phyloP scores from a whole-genome alignment of 2,888 invertebrate species.

The Platerodrilus igneus region DNA sequence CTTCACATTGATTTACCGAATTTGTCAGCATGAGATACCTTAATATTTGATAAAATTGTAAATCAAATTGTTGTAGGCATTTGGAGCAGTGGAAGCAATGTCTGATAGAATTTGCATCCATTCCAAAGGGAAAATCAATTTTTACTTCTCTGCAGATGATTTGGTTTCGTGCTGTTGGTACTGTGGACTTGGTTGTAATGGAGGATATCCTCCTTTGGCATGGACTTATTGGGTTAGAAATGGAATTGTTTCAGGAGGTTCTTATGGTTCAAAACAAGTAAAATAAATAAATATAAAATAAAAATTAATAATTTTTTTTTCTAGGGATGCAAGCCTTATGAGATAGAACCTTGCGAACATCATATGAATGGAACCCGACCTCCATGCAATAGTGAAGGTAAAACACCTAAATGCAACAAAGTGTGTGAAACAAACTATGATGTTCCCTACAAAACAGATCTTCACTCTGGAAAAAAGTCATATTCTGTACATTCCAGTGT shows the following conservation, averaged over 20 bases:
- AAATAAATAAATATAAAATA: not conserved
- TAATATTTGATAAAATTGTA: too few species aligned
- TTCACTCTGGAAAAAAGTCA: slow-evolving; percentile 65
- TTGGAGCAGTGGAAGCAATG: slow-evolving; percentile 88
- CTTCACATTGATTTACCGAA: too few species aligned
- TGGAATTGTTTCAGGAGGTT: not conserved
- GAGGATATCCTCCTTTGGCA: slow-evolving; percentile 4
- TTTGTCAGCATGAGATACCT: too few species aligned
- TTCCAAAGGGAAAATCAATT: slow-evolving; percentile 63
- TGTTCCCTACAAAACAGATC: slow-evolving; percentile 66
- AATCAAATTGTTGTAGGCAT: slow-evolving; percentile 68
- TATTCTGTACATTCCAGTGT: slow-evolving; percentile 59
- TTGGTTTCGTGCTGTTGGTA: slow-evolving; percentile 65
- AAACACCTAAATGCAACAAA: slow-evolving; percentile 75
- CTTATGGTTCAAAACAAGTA: not conserved
- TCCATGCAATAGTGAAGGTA: slow-evolving; percentile 61
- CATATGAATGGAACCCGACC: slow-evolving; percentile 76
- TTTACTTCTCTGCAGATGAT: slow-evolving; percentile 80
- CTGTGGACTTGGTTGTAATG: slow-evolving; percentile 32
- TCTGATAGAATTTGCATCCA: slow-evolving; percentile 83
- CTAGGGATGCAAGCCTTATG: slow-evolving; percentile 84
- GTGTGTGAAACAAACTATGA: slow-evolving; percentile 67
- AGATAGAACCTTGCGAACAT: slow-evolving; percentile 83
- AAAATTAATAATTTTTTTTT: too few species aligned
- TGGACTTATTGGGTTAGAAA: not conserved